Evolutionary conservation across 2,888 invertebrate genomes (phyloP).

Genomic region (Sclerodermus sp.): DNA sequence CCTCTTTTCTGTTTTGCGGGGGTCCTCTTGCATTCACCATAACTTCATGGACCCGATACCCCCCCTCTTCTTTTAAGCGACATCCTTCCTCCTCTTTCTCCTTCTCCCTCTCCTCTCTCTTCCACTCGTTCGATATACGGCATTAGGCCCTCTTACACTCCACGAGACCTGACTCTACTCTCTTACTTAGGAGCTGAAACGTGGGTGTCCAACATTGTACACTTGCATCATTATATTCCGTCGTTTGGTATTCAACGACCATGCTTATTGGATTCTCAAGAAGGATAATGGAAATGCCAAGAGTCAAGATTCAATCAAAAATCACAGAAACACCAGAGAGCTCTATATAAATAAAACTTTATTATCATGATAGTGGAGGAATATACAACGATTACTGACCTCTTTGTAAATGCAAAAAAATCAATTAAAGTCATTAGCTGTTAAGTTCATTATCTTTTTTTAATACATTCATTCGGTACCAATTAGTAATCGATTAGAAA

Average conservation of each 20-base stretch:
- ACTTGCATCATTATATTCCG: background rate
- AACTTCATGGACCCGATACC: slow-evolving; percentile 8
- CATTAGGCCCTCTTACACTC: too few relatives aligned
- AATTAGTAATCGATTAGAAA: slow-evolving; percentile 38
- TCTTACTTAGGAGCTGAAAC: too few relatives aligned
- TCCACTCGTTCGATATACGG: background rate
- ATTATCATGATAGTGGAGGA: slow-evolving; percentile 34
- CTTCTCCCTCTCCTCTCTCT: background rate
- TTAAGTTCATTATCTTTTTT: slow-evolving; percentile 6
- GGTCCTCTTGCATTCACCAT: slow-evolving; percentile 10
- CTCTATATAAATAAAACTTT: slow-evolving; percentile 39
- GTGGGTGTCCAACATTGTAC: background rate
- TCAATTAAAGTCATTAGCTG: slow-evolving; percentile 18
- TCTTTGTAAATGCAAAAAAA: slow-evolving; percentile 15
- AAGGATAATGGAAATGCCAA: too few relatives aligned
- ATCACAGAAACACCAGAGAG: background rate
- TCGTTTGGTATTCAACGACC: too few relatives aligned
- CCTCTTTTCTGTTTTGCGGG: background rate
- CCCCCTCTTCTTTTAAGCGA: background rate
- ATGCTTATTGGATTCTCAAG: too few relatives aligned
- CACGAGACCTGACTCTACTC: too few relatives aligned
- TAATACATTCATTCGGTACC: background rate
- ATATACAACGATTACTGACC: slow-evolving; percentile 31
- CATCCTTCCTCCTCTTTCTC: background rate
- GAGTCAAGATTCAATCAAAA: background rate